Base-by-base conservation (phyloP, 2,113 vertebrate genomes). In the Saccopteryx bilineata region DNA sequence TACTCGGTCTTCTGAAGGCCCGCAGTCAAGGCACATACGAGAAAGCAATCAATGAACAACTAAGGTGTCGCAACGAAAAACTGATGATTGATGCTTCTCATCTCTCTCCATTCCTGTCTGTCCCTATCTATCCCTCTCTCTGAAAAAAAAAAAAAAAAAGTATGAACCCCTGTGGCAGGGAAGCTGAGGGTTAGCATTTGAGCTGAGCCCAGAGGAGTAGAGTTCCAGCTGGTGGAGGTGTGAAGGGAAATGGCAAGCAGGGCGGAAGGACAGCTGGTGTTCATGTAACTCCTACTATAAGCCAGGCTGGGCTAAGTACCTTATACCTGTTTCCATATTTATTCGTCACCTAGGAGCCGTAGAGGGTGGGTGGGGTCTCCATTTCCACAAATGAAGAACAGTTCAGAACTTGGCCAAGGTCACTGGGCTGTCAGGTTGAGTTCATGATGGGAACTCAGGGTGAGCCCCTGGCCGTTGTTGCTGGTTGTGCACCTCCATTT, bases 391-490 rank as follows among this genome's bases (percentile, higher is more conserved):
- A 11, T 26, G 71, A 75, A 75, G 58, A 83, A 23, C 81, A 60
- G 63, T 71, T 33, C 10, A 78, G 61, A 50, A 24, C 71, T 17
- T 46, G 46, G 80, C 72, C 50, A n/a, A 24, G 48, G 69, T 66
- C 61, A 5, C 46, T 26, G 17, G 39, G 24, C 46, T 1, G 1
- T 18, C 28, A 84, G 76, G n/a, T 74, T 33, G 79, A 63, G 15
- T 21, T 72, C 63, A 19, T 1, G 28, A 11, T 7, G 17, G 46
- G 69, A 58, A 21, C 15, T 9, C 48, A 19, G 8, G 14, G 60
- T 72, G 24, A 9, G 21, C 21, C 8, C 6, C 1, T 26, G 52
- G 50, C 0, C 14, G 1, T 24, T 8, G 4, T 11, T 46, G n/a
- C 60, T 23, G 39, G 75, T 63, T 56, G 26, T 33, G 28, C 12